Percentiles rank a stretch among this genome's conserved stretches.
These are phyloP conservation scores for Silurus lanzhouensis DNA, from an alignment of 2,797 vertebrate species.

Conservation along the genomic window DNA sequence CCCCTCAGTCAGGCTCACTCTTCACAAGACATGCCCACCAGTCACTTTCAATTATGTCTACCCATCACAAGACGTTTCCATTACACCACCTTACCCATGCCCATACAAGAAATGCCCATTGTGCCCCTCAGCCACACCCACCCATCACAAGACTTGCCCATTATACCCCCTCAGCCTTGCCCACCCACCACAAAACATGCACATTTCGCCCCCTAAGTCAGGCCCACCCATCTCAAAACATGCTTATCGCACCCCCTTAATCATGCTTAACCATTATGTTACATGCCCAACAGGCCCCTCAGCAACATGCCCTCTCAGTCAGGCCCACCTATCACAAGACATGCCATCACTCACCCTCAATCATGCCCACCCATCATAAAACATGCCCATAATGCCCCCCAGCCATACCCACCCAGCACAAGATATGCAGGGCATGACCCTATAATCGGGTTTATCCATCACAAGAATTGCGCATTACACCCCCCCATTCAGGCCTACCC, in stretches of 20 bases:
- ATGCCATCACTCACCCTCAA: background rate
- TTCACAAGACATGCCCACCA: background rate
- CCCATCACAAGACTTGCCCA: background rate
- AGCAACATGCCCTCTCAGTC: no score
- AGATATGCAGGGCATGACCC: background rate
- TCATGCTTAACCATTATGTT: no score
- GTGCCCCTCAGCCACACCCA: background rate
- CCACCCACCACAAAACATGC: background rate
- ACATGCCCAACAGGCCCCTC: no score
- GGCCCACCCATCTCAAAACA: background rate
- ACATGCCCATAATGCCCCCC: background rate
- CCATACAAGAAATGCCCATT: no score
- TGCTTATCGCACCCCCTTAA: no score
- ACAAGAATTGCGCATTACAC: background rate
- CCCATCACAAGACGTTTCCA: background rate
- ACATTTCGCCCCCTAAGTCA: background rate
- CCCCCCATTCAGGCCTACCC: background rate
- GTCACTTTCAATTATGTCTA: no score
- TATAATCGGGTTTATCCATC: no score
- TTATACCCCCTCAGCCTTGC: background rate
- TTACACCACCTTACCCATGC: background rate
- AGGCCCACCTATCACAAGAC: background rate
- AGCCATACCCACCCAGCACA: background rate
- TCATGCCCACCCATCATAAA: background rate
- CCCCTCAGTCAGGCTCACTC: no score